phyloP scores from a whole-genome alignment of 64 coral and sea anemone genomes.

The Stylophora pistillata region DNA sequence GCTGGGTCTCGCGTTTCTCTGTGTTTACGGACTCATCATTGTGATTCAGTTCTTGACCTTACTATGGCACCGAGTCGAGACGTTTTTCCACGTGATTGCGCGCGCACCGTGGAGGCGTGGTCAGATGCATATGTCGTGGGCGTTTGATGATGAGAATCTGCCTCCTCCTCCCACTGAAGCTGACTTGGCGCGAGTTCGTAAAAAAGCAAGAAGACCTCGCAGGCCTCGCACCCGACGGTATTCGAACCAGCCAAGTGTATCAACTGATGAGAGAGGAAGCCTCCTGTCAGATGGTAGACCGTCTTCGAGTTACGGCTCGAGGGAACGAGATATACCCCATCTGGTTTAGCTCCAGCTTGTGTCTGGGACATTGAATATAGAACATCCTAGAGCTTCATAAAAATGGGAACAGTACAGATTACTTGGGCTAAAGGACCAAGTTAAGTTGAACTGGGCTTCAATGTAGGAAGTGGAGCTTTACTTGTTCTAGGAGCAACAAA shows the following conservation, averaged over 20 bases:
- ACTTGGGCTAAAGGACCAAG: too few relatives aligned
- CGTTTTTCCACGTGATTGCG: conserved; percentile 79
- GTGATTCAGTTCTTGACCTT: conserved; percentile 86
- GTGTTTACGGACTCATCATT: conserved; percentile 71
- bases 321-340: background rate
- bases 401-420: too few relatives aligned
- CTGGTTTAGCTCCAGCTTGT: background rate
- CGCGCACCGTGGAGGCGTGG: conserved; percentile 83
- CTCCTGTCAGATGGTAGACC: background rate
- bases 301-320: conserved; percentile 4
- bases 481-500: too few relatives aligned
- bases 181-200: conserved; percentile 51
- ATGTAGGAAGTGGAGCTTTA: too few relatives aligned
- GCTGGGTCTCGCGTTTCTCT: conserved; percentile 80
- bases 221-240: background rate
- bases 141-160: conserved; percentile 73
- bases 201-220: background rate
- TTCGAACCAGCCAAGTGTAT: background rate
- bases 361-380: background rate
- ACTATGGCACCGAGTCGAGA: conserved; percentile 83
- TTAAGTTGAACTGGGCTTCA: too few relatives aligned
- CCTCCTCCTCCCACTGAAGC: conserved; percentile 57
- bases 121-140: conserved; percentile 52
- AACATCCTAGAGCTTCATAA: background rate
- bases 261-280: background rate